These are phyloP conservation scores for Cyanoliseus patagonus DNA, from an alignment of 2,113 vertebrate species.

Conservation along the genomic window DNA sequence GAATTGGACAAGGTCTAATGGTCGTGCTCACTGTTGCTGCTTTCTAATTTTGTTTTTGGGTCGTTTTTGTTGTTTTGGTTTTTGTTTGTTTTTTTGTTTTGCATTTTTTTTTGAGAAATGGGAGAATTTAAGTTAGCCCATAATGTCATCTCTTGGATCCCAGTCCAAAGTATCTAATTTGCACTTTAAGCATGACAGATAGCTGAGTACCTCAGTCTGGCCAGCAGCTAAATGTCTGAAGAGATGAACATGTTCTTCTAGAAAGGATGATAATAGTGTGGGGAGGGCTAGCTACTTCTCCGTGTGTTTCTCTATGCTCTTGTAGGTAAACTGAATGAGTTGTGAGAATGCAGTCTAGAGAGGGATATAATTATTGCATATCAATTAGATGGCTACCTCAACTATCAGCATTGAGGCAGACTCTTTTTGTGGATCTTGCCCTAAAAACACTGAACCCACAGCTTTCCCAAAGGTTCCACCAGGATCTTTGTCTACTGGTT, in stretches of 20 bases:
- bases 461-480: not conserved
- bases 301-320: not conserved
- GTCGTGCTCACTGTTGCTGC: rapidly evolving
- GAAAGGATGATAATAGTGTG: not conserved
- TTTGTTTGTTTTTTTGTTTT: not conserved
- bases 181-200: not conserved
- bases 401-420: rapidly evolving
- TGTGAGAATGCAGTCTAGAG: not conserved
- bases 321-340: not conserved
- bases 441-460: rapidly evolving
- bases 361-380: not conserved
- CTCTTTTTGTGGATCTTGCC: not conserved
- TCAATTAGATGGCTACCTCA: not conserved
- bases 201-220: not conserved
- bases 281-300: not conserved
- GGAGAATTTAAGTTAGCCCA: not conserved
- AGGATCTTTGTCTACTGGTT: not conserved
- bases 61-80: not conserved
- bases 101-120: not conserved
- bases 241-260: not conserved
- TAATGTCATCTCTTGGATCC: not conserved
- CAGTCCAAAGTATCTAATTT: not conserved
- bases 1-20: not conserved
- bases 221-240: not conserved
- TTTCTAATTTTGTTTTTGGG: not conserved